phyloP scores from a whole-genome alignment of 1,140 invertebrate genomes.

The Neodiprion pinetum region DNA sequence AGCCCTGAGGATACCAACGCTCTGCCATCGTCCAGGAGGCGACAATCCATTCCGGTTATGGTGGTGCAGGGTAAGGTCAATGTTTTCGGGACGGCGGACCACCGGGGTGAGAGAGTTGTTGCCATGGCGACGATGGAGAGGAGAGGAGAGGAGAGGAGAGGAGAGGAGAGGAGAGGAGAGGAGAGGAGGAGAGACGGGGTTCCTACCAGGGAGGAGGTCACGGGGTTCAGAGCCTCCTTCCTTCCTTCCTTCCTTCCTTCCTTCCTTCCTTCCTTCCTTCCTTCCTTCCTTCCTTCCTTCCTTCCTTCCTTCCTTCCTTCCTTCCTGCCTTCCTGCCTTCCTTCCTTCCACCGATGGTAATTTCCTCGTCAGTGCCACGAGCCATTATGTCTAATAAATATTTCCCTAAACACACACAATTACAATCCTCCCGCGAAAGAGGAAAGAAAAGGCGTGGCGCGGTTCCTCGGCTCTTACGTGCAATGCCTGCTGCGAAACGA shows the following conservation, averaged over 20 bases:
- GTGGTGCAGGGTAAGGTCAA: constrained; percentile 42
- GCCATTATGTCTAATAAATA: not conserved
- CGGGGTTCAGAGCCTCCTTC: constrained; percentile 16
- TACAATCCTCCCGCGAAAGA: not conserved
- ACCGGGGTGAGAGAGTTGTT: constrained; percentile 23
- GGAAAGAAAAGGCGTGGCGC: not conserved
- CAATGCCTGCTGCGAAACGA: too few species aligned
- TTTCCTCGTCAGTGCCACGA: not conserved
- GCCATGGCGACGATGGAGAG: constrained; percentile 25
- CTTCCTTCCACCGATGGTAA: not conserved
- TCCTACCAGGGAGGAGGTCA: constrained; percentile 14
- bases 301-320: not conserved
- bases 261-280: constrained; percentile 16
- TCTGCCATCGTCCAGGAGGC: too few species aligned
- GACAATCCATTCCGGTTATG: not conserved
- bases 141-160: constrained; percentile 30
- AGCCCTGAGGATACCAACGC: too few species aligned
- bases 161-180: not conserved
- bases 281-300: constrained; percentile 15
- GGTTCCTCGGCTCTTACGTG: too few species aligned
- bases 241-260: constrained; percentile 17
- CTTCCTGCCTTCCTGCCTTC: too few species aligned
- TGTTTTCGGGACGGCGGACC: constrained; percentile 49
- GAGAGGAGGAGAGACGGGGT: constrained; percentile 11
- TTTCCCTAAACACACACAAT: not conserved